Base-by-base conservation (phyloP, 2,888 invertebrate species). In the Lutraria lutraria region DNA sequence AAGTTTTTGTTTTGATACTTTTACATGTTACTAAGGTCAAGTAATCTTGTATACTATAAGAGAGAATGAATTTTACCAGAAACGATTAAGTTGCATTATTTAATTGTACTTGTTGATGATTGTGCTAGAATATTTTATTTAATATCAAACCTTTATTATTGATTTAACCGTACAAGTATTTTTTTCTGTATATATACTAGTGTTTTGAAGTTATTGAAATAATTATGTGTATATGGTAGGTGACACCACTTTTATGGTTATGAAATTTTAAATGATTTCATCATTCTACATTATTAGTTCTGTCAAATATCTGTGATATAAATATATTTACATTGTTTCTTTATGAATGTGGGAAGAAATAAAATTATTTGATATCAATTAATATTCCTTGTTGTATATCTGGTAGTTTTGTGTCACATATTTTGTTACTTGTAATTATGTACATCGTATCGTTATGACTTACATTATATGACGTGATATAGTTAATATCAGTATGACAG, bases 251-350 rank as follows among this genome's bases (percentile, higher is more conserved):
- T 68, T 25, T 68, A 13, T 68, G 63, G n/a, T 25, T 25, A 25
- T 68, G 63, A 25, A 68, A n/a, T 56, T 15, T 4, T 8, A 56
- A 56, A 3, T 60, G 60, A n/a, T 25, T 68, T 68, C 8, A 68
- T 25, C 31, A 34, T 31, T 16, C 6, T 34, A 25, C 76, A 76
- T 76, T 31, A 72, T 21, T 83, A 68, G 83, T 72, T 83, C 52
- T 68, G 53, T 72, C 25, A 83, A 83, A 68, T 52, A 6, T 63
- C 72, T 83, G 83, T 83, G 72, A 83, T 83, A 83, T 76, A n/a
- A n/a, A n/a, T n/a, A 76, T 76, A 34, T 76, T 76, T 76, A 76
- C 34, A 31, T 31, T 34, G 29, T 76, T 76, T 76, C 76, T 34
- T 8, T 25, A 76, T 76, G 76, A 34, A 76, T 34, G 31, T 76